Percentiles rank a stretch among this genome's conserved stretches.
These are phyloP conservation scores for Drosophila borealis DNA, from an alignment of 2,888 invertebrate species.

Conservation along the genomic window DNA sequence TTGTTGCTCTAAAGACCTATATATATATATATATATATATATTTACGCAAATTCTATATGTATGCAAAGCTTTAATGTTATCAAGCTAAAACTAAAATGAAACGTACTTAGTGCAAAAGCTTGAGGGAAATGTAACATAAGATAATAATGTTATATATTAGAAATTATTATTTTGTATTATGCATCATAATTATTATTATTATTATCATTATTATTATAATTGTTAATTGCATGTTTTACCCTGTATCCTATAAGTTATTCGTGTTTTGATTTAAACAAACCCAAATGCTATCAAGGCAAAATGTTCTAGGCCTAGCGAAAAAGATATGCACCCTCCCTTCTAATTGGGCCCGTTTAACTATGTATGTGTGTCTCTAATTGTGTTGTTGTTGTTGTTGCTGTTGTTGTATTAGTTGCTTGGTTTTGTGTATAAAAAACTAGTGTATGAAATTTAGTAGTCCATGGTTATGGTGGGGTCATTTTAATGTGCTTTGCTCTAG, in stretches of 20 bases:
- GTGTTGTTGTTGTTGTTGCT: slow-evolving; percentile 10
- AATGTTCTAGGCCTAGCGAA: slow-evolving; percentile 69
- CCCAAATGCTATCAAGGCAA: slow-evolving; percentile 72
- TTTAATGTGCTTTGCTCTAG: slow-evolving; percentile 73
- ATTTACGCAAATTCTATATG: slow-evolving; percentile 69
- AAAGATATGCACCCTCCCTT: slow-evolving; percentile 70
- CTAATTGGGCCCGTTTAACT: slow-evolving; percentile 74
- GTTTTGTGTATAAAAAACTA: slow-evolving; percentile 68
- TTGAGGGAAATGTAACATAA: slow-evolving; percentile 46
- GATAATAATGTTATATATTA: slow-evolving; percentile 24
- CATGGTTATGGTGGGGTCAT: slow-evolving; percentile 78
- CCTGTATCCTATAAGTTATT: slow-evolving; percentile 92
- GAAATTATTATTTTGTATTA: slow-evolving; percentile 30
- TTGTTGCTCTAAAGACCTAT: slow-evolving; percentile 61
- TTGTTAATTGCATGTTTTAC: slow-evolving; percentile 94
- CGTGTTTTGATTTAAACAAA: slow-evolving; percentile 64
- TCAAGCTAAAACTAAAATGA: slow-evolving; percentile 56
- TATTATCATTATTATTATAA: slow-evolving; percentile 42
- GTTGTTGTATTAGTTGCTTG: slow-evolving; percentile 17
- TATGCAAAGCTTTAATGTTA: slow-evolving; percentile 70
- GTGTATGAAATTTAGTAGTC: slow-evolving; percentile 77
- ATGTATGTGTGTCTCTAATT: slow-evolving; percentile 42
- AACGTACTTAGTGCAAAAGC: slow-evolving; percentile 64
- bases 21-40: slow-evolving; percentile 25
- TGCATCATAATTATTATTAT: slow-evolving; percentile 21